These are phyloP conservation scores for Hoplodrina blanda DNA, from an alignment of 2,888 invertebrate genomes.

Conservation along the genomic window DNA sequence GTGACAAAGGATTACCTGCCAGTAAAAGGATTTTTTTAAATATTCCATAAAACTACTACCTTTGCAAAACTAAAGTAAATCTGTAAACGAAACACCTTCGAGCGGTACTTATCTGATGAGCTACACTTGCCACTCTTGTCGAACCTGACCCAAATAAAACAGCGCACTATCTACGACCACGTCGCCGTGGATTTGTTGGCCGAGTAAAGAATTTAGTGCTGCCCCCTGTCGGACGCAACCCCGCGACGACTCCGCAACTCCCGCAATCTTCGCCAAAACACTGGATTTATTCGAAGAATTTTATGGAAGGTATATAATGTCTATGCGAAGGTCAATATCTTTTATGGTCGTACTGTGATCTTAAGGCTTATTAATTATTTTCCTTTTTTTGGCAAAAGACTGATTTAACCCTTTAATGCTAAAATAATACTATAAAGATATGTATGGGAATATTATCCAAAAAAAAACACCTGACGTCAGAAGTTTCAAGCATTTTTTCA, in stretches of 20 bases:
- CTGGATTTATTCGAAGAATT: conserved; percentile 41
- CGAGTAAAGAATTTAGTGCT: conserved; percentile 80
- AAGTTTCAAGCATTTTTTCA: conserved; percentile 31
- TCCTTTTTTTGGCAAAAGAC: no score
- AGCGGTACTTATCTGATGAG: conserved; percentile 68
- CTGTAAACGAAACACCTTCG: conserved; percentile 45
- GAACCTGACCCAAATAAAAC: conserved; percentile 83
- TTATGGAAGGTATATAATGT: no score
- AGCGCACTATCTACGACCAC: conserved; percentile 70
- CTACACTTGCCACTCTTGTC: conserved; percentile 64
- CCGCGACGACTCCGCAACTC: conserved; percentile 48
- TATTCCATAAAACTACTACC: neutral
- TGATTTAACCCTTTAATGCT: no score
- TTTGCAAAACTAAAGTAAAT: conserved; percentile 40
- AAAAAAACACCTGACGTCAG: conserved; percentile 23
- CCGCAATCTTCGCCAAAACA: conserved; percentile 42
- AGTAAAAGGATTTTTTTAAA: neutral
- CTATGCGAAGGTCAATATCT: neutral
- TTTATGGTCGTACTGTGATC: neutral
- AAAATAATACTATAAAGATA: no score
- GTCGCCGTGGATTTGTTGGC: conserved; percentile 78
- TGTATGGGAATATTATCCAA: neutral
- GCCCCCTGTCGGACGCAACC: conserved; percentile 75
- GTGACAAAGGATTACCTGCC: neutral
- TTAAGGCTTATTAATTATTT: neutral